phyloP scores from a whole-genome alignment of 2,113 vertebrate genomes.

The Procavia capensis region DNA sequence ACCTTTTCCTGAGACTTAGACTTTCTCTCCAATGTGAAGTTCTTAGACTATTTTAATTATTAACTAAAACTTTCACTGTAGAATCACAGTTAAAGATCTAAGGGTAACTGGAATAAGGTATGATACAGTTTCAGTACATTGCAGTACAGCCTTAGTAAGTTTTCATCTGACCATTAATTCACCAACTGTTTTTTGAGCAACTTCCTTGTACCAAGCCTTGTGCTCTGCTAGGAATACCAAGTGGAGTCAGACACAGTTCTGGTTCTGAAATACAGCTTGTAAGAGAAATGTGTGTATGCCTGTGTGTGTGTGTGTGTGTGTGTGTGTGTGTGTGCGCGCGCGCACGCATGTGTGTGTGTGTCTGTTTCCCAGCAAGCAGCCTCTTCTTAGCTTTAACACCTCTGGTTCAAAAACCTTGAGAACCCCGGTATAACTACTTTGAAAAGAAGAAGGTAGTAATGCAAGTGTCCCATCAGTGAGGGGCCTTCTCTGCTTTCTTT shows the following conservation, averaged over 20 bases:
- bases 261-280: not conserved
- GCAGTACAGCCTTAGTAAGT: not conserved
- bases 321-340: no score
- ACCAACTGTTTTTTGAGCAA: not conserved
- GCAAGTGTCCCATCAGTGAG: no score
- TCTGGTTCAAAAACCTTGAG: not conserved
- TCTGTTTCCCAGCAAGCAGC: not conserved
- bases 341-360: fast-evolving
- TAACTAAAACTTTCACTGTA: not conserved
- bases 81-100: not conserved
- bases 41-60: not conserved
- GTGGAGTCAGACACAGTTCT: not conserved
- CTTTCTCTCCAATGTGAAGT: not conserved
- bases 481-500: not conserved
- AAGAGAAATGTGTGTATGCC: not conserved
- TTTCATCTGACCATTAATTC: not conserved
- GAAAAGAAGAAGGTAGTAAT: not conserved
- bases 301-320: fast-evolving
- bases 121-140: not conserved
- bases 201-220: not conserved
- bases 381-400: not conserved
- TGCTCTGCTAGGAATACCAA: not conserved
- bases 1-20: not conserved
- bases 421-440: not conserved
- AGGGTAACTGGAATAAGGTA: not conserved